Base-by-base conservation (phyloP, 2,888 invertebrate species). In the Drosophila neonasuta region DNA sequence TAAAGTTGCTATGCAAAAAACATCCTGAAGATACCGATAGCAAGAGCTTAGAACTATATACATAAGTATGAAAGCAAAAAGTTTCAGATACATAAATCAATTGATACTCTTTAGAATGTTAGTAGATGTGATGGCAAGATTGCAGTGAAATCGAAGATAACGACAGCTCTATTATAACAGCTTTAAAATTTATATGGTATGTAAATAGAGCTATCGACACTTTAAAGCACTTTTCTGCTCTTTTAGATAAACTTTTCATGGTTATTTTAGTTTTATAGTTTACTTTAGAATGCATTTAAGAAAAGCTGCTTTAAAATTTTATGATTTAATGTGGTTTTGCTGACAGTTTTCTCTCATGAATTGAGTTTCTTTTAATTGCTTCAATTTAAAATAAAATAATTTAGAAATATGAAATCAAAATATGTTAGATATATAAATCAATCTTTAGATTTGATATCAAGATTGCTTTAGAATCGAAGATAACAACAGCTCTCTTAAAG, bases 51-150 rank as follows among this genome's bases (percentile, higher is more conserved):
- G 17, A 15, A 41, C 9, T 6, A 30, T 36, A 13, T 6, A 30
- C 29, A 13, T 3, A 34, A 44, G 3, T 29, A 11, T 4, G 9
- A 20, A 46, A 3, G 11, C 10, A 29, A 39, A 34, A 7, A 8
- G 20, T 17, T 39, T 9, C n/a, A 29, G 17, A n/a, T 13, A 59
- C 55, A 36, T 44, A 45, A 30, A 46, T 55, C 45, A 60, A 55
- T 55, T 29, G 32, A 10, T 13, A 10, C 42, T 44, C 32, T 32
- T 54, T 54, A 54, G 54, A 32, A 32, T 54, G 17, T 10, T 32
- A 20, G 32, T 13, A 32, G 44, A 44, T 54, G n/a, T 20, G 9
- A 13, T 44, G n/a, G n/a, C 9, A 13, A 45, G 55, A 55, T 54
- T 54, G 15, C 11, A 54, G 13, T 41, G 2, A 2, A 20, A 15